These are phyloP conservation scores for Opisthograptis luteolata DNA, from an alignment of 2,888 invertebrate genomes.

Conservation along the genomic window DNA sequence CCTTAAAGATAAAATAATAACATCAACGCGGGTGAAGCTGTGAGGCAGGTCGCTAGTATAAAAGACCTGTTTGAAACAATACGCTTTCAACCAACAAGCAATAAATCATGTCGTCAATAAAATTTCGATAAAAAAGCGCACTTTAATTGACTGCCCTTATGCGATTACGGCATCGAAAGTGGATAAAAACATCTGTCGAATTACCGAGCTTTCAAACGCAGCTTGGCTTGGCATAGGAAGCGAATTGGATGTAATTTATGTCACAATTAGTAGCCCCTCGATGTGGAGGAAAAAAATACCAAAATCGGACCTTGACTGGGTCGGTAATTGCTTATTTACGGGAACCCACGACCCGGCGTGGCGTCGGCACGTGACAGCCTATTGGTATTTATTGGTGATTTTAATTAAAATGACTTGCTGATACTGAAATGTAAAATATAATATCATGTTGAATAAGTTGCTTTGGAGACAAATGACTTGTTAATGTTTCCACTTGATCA, in stretches of 20 bases:
- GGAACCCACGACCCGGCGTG: conserved; percentile 30
- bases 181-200: conserved; percentile 46
- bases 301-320: conserved; percentile 53
- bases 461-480: no score
- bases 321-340: conserved; percentile 70
- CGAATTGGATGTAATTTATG: conserved; percentile 65
- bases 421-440: no score
- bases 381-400: conserved; percentile 44
- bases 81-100: background rate
- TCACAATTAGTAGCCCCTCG: conserved; percentile 61
- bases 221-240: conserved; percentile 50
- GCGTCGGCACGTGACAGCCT: conserved; percentile 42
- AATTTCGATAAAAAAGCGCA: conserved; percentile 20
- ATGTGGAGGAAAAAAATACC: conserved; percentile 56
- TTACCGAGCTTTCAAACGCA: conserved; percentile 43
- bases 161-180: conserved; percentile 20
- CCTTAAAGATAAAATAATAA: no score
- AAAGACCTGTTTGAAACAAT: no score
- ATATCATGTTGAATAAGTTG: no score
- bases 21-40: no score
- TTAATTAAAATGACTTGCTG: conserved; percentile 44
- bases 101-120: conserved; percentile 22
- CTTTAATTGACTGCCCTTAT: conserved; percentile 31
- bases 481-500: no score
- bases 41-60: no score